A percentile compares a stretch with the other conserved stretches of the same genome.
Conservation (phyloP, 2,888 invertebrate genomes). For the Microchrysa polita region DNA sequence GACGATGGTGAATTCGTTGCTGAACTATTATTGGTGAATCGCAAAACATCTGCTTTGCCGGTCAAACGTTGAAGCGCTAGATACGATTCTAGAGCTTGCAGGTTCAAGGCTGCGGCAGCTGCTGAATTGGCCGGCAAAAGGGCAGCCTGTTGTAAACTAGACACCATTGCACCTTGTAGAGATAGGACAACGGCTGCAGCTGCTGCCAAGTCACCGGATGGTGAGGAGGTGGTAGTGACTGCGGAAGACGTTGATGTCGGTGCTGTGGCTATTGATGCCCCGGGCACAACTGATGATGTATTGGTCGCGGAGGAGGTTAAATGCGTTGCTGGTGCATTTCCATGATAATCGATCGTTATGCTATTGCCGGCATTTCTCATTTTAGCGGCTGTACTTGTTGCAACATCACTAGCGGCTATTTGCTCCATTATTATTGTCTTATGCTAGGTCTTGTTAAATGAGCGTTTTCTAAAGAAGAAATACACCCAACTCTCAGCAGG, state of each 20-base stretch:
- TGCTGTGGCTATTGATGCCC: constrained; percentile 21
- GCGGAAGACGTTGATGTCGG: constrained; percentile 42
- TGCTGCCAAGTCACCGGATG: constrained; percentile 68
- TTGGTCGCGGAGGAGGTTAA: constrained; percentile 17
- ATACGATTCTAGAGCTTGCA: constrained; percentile 88
- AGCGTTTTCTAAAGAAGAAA: not conserved
- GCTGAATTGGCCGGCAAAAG: constrained; percentile 83
- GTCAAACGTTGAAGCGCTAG: constrained; percentile 83
- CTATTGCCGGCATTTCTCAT: constrained; percentile 48
- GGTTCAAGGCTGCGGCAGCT: constrained; percentile 83
- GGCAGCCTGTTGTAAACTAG: constrained; percentile 84
- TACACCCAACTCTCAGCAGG: constrained; percentile 45
- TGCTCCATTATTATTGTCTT: constrained; percentile 51
- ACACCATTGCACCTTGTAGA: constrained; percentile 85
- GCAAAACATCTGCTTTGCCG: constrained; percentile 74
- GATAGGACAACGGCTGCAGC: constrained; percentile 79
- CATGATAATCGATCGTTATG: constrained; percentile 63
- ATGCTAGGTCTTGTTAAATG: constrained; percentile 30
- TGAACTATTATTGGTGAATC: constrained; percentile 58
- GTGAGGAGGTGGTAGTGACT: constrained; percentile 52
- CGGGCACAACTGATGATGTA: constrained; percentile 29
- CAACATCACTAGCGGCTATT: constrained; percentile 53
- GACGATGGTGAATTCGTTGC: constrained; percentile 17
- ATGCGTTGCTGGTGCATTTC: constrained; percentile 8
- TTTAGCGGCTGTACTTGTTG: constrained; percentile 51